Conservation (phyloP, 2,113 vertebrate species). For the Pedetes capensis region DNA sequence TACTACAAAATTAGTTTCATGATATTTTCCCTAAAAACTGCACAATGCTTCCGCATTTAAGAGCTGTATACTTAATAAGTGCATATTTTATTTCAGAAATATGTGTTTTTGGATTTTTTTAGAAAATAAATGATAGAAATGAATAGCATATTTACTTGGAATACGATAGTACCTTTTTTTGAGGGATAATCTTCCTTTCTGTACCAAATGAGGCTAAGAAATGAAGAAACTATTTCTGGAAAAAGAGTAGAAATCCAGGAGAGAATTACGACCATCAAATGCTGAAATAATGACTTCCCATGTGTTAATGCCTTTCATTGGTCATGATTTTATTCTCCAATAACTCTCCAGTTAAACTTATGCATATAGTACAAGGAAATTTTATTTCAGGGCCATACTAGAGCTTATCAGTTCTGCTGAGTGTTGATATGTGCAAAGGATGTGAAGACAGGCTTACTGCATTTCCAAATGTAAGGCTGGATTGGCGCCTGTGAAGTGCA, state of each 20-base stretch:
- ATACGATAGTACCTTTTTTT: not conserved
- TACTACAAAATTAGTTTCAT: not conserved
- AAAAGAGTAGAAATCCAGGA: not conserved
- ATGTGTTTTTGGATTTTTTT: not conserved
- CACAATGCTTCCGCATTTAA: not conserved
- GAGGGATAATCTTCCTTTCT: not conserved
- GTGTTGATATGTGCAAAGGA: not conserved
- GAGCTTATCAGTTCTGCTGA: not conserved
- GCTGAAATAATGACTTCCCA: slow-evolving; percentile 24
- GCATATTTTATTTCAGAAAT: slow-evolving; percentile 37
- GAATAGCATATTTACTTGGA: not conserved
- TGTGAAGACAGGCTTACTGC: not conserved
- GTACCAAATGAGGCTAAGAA: not conserved
- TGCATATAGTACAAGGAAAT: not conserved
- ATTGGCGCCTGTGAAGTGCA: no score
- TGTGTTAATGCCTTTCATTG: not conserved
- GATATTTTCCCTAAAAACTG: not conserved
- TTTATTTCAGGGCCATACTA: not conserved
- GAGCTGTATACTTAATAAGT: not conserved
- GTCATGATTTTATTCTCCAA: not conserved
- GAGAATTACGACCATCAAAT: not conserved
- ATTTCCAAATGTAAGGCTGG: not conserved
- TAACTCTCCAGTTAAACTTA: slow-evolving; percentile 22
- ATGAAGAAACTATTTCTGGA: not conserved
- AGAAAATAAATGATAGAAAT: not conserved